phyloP scores from a whole-genome alignment of 2,888 invertebrate genomes.

The Machimus rusticus region DNA sequence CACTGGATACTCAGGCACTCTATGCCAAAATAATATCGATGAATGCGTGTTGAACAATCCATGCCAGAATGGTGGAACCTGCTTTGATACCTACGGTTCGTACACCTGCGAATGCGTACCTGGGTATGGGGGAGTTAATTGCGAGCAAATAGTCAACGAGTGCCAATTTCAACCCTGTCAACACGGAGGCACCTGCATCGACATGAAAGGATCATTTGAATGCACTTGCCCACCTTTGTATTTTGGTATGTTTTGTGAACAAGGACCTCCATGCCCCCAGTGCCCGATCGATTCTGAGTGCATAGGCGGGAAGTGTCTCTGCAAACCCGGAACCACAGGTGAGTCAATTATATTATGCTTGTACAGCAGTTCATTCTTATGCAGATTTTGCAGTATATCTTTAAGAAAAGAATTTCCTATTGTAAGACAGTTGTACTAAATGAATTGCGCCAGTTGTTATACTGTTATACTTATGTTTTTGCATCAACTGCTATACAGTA shows the following conservation, averaged over 20 bases:
- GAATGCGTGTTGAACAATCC: conserved; percentile 76
- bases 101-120: conserved; percentile 78
- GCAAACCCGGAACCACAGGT: conserved; percentile 63
- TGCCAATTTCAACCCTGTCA: conserved; percentile 77
- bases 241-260: conserved; percentile 60
- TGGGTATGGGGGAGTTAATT: conserved; percentile 82
- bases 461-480: neutral
- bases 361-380: neutral
- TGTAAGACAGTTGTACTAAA: neutral
- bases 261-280: conserved; percentile 59
- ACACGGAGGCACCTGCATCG: conserved; percentile 77
- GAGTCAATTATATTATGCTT: conserved; percentile 48
- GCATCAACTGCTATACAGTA: neutral
- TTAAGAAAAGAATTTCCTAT: neutral
- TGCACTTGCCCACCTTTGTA: conserved; percentile 76
- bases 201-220: conserved; percentile 68
- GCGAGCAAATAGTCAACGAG: conserved; percentile 68
- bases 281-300: conserved; percentile 77
- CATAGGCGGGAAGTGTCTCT: conserved; percentile 64
- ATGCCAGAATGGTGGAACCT: conserved; percentile 76
- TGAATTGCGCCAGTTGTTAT: neutral
- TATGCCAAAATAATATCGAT: conserved; percentile 81
- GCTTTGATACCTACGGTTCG: conserved; percentile 83
- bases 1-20: conserved; percentile 77
- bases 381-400: neutral